phyloP scores from a whole-genome alignment of 2,113 vertebrate species.

The Patagioenas fasciata region DNA sequence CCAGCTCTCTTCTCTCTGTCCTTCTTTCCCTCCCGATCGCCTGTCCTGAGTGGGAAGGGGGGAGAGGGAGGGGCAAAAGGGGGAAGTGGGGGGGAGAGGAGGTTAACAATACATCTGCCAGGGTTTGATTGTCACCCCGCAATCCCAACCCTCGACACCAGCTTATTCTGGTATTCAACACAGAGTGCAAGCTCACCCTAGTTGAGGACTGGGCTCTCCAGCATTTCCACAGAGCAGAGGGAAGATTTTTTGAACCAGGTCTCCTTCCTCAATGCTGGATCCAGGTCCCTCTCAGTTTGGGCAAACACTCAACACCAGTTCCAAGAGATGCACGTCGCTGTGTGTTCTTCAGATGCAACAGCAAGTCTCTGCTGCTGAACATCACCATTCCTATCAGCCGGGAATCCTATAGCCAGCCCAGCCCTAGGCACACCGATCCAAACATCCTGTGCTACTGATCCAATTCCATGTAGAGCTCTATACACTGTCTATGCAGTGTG shows the following conservation, averaged over 20 bases:
- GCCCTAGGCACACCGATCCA: neutral
- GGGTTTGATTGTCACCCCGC: too few relatives aligned
- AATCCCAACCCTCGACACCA: too few relatives aligned
- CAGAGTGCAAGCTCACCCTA: neutral
- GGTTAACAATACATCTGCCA: too few relatives aligned
- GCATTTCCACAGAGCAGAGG: neutral
- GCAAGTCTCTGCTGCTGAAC: neutral
- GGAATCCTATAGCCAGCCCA: neutral
- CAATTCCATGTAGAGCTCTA: rapidly evolving
- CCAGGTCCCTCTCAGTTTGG: neutral
- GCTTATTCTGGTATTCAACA: neutral
- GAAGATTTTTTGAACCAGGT: neutral
- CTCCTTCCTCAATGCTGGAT: neutral
- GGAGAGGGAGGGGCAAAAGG: too few relatives aligned
- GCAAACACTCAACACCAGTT: neutral
- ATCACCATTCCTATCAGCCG: neutral
- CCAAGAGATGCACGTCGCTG: neutral
- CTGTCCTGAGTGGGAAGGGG: too few relatives aligned
- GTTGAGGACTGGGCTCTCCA: neutral
- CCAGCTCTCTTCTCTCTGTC: too few relatives aligned
- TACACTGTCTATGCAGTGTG: rapidly evolving
- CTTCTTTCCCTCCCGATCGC: too few relatives aligned
- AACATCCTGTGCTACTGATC: neutral
- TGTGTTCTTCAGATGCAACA: neutral
- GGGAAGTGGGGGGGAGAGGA: too few relatives aligned